A percentile compares a stretch with the other conserved stretches of the same genome.
Evolutionary conservation across 1,140 invertebrate species (phyloP).

Genomic region (Armadillidium nasatum): DNA sequence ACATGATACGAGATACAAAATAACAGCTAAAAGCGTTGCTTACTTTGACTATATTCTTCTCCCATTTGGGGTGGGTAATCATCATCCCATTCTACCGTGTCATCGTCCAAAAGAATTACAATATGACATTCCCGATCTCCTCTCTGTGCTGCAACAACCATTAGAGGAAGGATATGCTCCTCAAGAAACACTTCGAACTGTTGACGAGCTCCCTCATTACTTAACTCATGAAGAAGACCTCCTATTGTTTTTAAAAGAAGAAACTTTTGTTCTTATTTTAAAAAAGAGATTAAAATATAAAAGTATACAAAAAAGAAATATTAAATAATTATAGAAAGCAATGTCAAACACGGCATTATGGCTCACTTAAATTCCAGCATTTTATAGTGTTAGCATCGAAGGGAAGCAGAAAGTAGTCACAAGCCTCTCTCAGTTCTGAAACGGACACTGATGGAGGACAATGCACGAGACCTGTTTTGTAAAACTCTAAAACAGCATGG

Average conservation of each 20-base stretch:
- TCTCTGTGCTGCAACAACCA: slow-evolving; percentile 90
- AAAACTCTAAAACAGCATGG: slow-evolving; percentile 92
- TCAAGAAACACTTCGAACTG: slow-evolving; percentile 97
- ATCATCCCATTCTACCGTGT: slow-evolving; percentile 97
- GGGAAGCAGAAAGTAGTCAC: slow-evolving; percentile 95
- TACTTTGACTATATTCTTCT: slow-evolving; percentile 94
- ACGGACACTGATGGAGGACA: slow-evolving; percentile 80
- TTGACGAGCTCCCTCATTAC: slow-evolving; percentile 93
- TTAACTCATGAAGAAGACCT: slow-evolving; percentile 93
- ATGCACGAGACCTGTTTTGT: slow-evolving; percentile 73
- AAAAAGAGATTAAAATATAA: too few species aligned
- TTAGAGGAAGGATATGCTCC: slow-evolving; percentile 87
- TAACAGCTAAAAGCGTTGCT: slow-evolving; percentile 30
- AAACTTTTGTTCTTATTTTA: too few species aligned
- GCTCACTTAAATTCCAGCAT: slow-evolving; percentile 82
- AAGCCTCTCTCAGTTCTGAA: slow-evolving; percentile 93
- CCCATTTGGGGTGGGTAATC: slow-evolving; percentile 98
- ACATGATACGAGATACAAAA: too few species aligned
- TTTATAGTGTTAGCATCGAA: slow-evolving; percentile 94
- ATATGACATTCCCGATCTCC: slow-evolving; percentile 86
- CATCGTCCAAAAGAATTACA: slow-evolving; percentile 90
- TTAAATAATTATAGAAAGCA: too few species aligned
- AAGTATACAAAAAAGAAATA: too few species aligned
- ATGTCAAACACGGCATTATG: too few species aligned
- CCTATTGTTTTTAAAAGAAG: slow-evolving; percentile 54